Evolutionary conservation across 2,888 invertebrate genomes (phyloP).

Genomic region (Dichetophora obliterata): DNA sequence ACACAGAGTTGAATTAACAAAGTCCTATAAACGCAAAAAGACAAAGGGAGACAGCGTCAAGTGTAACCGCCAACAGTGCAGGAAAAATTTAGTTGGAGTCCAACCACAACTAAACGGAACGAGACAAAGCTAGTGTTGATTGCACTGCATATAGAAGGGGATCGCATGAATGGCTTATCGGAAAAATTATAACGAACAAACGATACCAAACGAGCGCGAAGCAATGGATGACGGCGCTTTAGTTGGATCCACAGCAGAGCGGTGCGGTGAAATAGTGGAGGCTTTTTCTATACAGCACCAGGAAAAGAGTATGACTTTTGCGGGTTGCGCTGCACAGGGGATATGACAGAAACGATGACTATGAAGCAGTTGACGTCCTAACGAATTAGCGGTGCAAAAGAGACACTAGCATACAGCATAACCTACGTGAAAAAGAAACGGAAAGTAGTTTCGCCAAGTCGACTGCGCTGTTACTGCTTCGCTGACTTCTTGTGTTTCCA

Average conservation of each 20-base stretch:
- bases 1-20: slow-evolving; percentile 13
- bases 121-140: slow-evolving; percentile 32
- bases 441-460: slow-evolving; percentile 34
- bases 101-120: slow-evolving; percentile 3
- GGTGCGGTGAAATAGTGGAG: slow-evolving; percentile 15
- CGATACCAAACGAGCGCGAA: slow-evolving; percentile 15
- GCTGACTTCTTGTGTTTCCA: slow-evolving; percentile 44
- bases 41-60: slow-evolving; percentile 32
- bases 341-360: slow-evolving; percentile 7
- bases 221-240: neutral
- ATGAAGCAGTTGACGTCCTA: slow-evolving; percentile 26
- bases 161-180: slow-evolving; percentile 19
- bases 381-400: slow-evolving; percentile 39
- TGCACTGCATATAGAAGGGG: neutral
- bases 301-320: slow-evolving; percentile 30
- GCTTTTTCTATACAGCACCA: neutral
- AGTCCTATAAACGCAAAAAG: slow-evolving; percentile 21
- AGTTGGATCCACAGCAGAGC: neutral
- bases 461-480: slow-evolving; percentile 22
- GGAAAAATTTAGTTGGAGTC: neutral
- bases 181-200: slow-evolving; percentile 18
- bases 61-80: neutral
- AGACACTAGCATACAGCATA: slow-evolving; percentile 24
- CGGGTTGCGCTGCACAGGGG: slow-evolving; percentile 7
- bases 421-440: slow-evolving; percentile 40